These are phyloP conservation scores for Cyrtodaria siliqua DNA, from an alignment of 2,888 invertebrate genomes.

Conservation along the genomic window DNA sequence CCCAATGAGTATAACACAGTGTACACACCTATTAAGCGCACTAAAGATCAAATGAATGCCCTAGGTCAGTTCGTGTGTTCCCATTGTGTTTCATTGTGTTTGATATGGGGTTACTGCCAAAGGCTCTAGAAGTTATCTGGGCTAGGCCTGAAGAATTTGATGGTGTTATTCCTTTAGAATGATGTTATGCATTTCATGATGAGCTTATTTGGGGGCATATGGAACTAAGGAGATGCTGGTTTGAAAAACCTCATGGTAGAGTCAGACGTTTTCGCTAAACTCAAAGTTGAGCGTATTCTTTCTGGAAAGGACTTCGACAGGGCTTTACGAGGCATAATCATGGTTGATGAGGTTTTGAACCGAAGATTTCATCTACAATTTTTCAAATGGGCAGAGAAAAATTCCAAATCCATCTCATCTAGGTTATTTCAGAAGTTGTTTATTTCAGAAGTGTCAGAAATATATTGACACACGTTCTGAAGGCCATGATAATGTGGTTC, in stretches of 20 bases:
- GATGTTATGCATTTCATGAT: constrained; percentile 47
- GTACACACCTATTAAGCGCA: too few species aligned
- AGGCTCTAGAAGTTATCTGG: constrained; percentile 33
- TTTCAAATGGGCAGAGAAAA: too few species aligned
- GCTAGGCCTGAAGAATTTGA: constrained; percentile 15
- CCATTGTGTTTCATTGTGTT: too few species aligned
- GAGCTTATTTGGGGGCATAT: constrained; percentile 22
- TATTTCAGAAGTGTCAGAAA: too few species aligned
- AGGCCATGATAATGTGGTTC: too few species aligned
- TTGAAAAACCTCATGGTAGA: constrained; percentile 24
- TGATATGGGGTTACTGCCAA: constrained; percentile 29
- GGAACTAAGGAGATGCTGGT: constrained; percentile 29
- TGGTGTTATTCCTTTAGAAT: constrained; percentile 26
- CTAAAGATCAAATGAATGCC: too few species aligned
- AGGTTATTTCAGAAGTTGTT: too few species aligned
- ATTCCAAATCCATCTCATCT: too few species aligned
- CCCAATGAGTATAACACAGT: too few species aligned
- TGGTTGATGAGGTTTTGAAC: constrained; percentile 38
- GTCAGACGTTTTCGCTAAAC: constrained; percentile 14
- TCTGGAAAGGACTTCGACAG: constrained; percentile 41
- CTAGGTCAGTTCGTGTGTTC: too few species aligned
- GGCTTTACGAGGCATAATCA: constrained; percentile 7
- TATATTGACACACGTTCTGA: too few species aligned
- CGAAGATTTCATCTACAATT: constrained; percentile 9
- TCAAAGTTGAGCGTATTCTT: constrained; percentile 28